Conservation (phyloP, 2,113 vertebrate species). For the Ceyx margarethae region DNA sequence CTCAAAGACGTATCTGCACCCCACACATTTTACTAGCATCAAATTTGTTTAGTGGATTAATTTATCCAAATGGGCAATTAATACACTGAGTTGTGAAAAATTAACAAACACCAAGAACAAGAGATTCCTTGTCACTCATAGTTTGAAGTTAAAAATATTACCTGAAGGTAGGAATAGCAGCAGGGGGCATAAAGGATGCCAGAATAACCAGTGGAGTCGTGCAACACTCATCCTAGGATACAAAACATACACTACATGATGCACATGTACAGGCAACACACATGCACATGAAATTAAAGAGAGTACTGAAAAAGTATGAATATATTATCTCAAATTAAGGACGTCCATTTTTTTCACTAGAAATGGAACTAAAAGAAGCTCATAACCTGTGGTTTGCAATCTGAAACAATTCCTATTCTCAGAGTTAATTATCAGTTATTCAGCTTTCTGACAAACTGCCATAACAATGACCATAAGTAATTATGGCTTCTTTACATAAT, state of each 20-base stretch:
- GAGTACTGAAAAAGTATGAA: neutral
- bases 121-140: neutral
- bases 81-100: neutral
- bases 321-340: neutral
- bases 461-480: neutral
- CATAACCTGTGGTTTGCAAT: neutral
- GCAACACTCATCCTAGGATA: slow-evolving; percentile 84
- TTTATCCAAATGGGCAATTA: neutral
- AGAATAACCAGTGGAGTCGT: slow-evolving; percentile 82
- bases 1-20: neutral
- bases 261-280: neutral
- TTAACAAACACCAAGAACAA: neutral
- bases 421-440: neutral
- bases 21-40: neutral
- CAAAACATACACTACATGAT: neutral
- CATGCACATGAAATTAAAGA: neutral
- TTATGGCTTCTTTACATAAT: neutral
- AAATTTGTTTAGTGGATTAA: neutral
- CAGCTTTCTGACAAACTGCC: neutral
- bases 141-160: slow-evolving; percentile 46
- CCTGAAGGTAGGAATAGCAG: slow-evolving; percentile 88
- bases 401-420: neutral
- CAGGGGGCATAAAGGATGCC: slow-evolving; percentile 86
- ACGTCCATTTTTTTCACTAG: neutral
- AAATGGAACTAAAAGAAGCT: neutral